phyloP scores from a whole-genome alignment of 92 coral and sea anemone species.

The Paramuricea clavata region DNA sequence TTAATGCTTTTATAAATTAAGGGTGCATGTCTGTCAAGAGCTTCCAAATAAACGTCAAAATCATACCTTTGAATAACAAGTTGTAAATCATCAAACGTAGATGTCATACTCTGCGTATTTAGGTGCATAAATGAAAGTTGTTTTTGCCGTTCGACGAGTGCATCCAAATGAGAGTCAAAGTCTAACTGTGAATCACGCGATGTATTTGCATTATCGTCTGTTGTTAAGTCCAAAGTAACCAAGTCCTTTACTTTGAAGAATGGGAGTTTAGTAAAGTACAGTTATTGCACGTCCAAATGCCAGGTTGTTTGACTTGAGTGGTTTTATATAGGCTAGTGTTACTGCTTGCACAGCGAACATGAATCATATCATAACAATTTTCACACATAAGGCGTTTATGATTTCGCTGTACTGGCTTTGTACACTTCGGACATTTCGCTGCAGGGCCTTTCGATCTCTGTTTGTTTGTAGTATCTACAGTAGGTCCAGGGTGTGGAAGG shows the following conservation, averaged over 20 bases:
- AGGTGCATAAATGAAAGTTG: conserved; percentile 53
- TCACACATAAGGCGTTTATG: neutral
- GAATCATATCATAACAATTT: neutral
- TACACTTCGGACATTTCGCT: neutral
- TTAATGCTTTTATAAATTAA: no score
- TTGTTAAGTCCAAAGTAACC: neutral
- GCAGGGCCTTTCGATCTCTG: neutral
- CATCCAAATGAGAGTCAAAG: conserved; percentile 18
- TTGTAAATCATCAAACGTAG: conserved; percentile 46
- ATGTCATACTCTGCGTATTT: conserved; percentile 61
- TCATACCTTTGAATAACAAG: conserved; percentile 45
- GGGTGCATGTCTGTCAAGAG: no score
- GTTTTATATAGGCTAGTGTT: neutral
- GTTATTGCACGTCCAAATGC: neutral
- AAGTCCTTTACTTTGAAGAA: conserved; percentile 20
- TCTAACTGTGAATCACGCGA: neutral
- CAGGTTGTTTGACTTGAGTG: conserved; percentile 8
- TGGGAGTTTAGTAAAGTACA: conserved; percentile 35
- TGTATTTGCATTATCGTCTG: neutral
- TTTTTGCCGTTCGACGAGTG: neutral
- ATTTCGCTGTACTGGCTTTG: neutral
- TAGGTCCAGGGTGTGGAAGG: conserved; percentile 7
- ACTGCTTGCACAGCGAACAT: neutral
- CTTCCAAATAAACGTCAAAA: no score
- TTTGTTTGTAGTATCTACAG: neutral